Conservation (phyloP, 1,140 invertebrate genomes). For the Dinoponera quadriceps region DNA sequence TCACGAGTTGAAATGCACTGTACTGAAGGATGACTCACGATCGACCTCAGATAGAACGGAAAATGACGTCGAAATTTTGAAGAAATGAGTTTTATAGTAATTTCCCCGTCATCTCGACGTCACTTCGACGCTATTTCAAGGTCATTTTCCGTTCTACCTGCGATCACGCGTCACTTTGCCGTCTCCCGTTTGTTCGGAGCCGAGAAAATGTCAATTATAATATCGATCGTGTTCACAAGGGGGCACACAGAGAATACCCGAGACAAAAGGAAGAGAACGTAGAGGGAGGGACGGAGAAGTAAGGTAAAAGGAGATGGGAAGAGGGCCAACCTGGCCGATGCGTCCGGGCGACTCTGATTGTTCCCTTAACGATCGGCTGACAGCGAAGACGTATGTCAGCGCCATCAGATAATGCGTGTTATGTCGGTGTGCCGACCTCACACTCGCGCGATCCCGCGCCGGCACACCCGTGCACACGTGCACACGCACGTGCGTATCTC, state of each 20-base stretch:
- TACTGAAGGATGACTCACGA: too few species aligned
- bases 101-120: too few species aligned
- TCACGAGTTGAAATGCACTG: too few species aligned
- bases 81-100: too few species aligned
- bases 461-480: constrained; percentile 18
- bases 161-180: too few species aligned
- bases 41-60: too few species aligned
- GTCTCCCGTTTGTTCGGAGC: too few species aligned
- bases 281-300: constrained; percentile 17
- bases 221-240: constrained; percentile 23
- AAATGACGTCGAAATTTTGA: too few species aligned
- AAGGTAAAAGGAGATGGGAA: constrained; percentile 4
- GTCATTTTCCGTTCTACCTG: too few species aligned
- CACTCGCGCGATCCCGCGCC: constrained; percentile 17
- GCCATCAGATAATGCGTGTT: constrained; percentile 71
- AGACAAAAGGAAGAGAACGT: not conserved
- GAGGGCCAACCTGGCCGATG: constrained; percentile 42
- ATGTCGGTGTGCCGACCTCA: constrained; percentile 59
- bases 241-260: not conserved
- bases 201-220: too few species aligned
- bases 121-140: too few species aligned
- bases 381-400: constrained; percentile 73
- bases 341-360: constrained; percentile 66
- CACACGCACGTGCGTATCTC: constrained; percentile 3
- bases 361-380: constrained; percentile 73